Conservation (phyloP, 2,113 vertebrate species). For the Fukomys damarensis region DNA sequence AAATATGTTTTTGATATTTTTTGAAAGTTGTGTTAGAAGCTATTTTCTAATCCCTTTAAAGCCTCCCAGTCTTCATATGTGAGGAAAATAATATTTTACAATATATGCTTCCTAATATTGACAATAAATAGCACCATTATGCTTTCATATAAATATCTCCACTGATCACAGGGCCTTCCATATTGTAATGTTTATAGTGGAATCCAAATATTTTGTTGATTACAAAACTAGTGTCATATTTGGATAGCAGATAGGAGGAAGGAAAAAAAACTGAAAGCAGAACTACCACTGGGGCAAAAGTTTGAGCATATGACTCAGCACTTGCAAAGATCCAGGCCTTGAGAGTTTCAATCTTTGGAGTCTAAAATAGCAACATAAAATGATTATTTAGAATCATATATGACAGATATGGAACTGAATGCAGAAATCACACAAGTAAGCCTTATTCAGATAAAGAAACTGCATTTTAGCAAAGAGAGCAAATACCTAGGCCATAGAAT, state of each 20-base stretch:
- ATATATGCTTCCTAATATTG: neutral
- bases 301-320: neutral
- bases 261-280: neutral
- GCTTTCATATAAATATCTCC: neutral
- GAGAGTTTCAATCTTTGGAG: neutral
- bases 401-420: neutral
- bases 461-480: neutral
- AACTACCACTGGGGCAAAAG: neutral
- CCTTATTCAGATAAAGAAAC: neutral
- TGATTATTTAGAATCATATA: neutral
- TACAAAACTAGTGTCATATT: neutral
- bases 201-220: neutral
- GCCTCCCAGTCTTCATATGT: neutral
- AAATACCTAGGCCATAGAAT: neutral
- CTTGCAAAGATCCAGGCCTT: neutral
- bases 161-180: neutral
- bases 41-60: neutral
- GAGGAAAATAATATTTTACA: constrained; percentile 6
- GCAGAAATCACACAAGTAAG: neutral
- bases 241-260: neutral
- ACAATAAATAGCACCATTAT: neutral
- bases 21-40: neutral
- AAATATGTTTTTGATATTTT: neutral
- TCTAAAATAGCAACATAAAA: neutral
- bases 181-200: neutral